Evolutionary conservation across 2,113 vertebrate species (phyloP), one percentile per base, ranked within the genome.

Genomic region (Limnothrissa miodon): DNA sequence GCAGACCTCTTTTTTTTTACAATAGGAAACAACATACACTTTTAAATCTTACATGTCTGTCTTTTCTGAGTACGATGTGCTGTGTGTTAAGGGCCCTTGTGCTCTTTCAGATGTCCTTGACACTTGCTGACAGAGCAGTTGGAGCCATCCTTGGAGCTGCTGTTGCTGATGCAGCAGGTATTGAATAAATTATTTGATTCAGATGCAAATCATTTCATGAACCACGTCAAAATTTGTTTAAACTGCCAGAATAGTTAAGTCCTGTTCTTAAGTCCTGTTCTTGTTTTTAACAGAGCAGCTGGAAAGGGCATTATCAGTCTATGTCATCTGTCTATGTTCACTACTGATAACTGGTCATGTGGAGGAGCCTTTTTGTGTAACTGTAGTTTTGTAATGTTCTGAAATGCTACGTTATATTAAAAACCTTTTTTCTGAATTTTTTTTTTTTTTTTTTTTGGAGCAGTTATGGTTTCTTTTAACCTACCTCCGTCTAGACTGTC

Each of bases 131-230:
- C 80, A 82, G 93, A 88, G 90, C 89, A 80, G 70, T 89, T 0
- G 93, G 92, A 81, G 93, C 93, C 83, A 86, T 93, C 83, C 89
- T 93, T 8, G 93, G 93, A 82, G 92, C 93, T 44, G 93, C 93
- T 39, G 92, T 92, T 62, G 92, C 93, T 84, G 93, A 94, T 87
- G 93, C 93, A 87, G 93, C 93, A 84, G 92, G 93, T 94, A 84
- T 89, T 87, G 88, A 87, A 86, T 88, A 89, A 13, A 74, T 74
- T 17, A 29, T 33, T 4, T 36, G 29, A 36, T 74, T 74, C 66
- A 74, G 29, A 74, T 74, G 66, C 66, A 5, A 74, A 36, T 62
- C 6, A 29, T 74, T 36, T 39, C 29, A 36, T 29, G 25, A 74
- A 36, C 29, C 29, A 15, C 36, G 66, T 15, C 29, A 33, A n/a